Base-by-base conservation (phyloP, 1,140 invertebrate genomes). In the Paracyclopina nana region DNA sequence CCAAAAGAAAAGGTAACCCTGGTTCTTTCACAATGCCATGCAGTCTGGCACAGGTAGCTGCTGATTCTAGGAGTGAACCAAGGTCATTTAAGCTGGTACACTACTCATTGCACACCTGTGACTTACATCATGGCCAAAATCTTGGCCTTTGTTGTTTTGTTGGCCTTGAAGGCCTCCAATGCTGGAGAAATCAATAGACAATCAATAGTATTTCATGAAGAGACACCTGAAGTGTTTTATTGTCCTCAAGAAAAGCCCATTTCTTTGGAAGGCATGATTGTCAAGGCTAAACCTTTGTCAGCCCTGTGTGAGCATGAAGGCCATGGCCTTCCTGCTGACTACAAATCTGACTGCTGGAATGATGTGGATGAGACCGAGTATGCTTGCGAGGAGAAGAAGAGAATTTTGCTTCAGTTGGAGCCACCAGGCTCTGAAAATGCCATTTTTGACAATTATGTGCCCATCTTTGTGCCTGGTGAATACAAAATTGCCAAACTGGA, bases 171-270 rank as follows among this genome's bases (percentile, higher is more conserved):
- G n/a, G n/a, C n/a, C n/a, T n/a, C n/a, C n/a, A n/a, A n/a, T n/a
- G 70, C 68, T n/a, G 76, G 75, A 29, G 79, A 82, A 56, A 77
- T 82, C 72, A 73, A 81, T 67, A 62, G 78, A 26, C 82, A 82
- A 62, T 78, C 75, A 24, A 84, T 84, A 55, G 78, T 83, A 22
- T 84, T 75, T 58, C 79, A 84, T 57, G 78, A 81, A 61, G 79
- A 80, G 55, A 82, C 79, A 1, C 80, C 80, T 1, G 76, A 80
- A 57, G 77, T 82, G 0, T 84, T 84, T 63, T 84, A 83, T 60
- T 83, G 80, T 63, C 79, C 79, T 1, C 50, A 52, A 60, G 72
- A 79, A 44, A 81, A 81, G 59, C 78, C 78, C 8, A 76, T 58
- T 30, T 56, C 57, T 28, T 55, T 61, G 20, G 55, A 60, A 44